Evolutionary conservation across 2,113 vertebrate species (phyloP).

Genomic region (Scatophagus argus): DNA sequence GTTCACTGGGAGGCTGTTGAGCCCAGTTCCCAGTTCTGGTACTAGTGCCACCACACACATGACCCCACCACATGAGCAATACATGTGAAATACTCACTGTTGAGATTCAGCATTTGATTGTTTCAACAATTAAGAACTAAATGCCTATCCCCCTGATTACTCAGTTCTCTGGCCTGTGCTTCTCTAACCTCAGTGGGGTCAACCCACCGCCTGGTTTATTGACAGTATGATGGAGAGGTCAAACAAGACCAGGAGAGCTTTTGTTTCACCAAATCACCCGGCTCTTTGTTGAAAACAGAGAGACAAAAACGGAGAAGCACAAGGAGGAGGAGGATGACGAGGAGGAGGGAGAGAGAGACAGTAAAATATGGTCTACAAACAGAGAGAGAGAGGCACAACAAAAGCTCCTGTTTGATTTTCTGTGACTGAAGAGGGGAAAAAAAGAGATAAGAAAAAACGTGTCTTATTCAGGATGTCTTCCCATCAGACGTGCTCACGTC

Average conservation of each 20-base stretch:
- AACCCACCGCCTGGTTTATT: constrained; percentile 58
- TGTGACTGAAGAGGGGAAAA: constrained; percentile 10
- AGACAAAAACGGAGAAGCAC: constrained; percentile 32
- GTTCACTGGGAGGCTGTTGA: no score
- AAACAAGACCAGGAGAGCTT: constrained; percentile 59
- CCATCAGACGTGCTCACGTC: constrained; percentile 57
- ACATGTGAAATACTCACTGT: no score
- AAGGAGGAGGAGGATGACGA: constrained; percentile 11
- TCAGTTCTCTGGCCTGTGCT: neutral
- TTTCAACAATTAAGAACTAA: neutral
- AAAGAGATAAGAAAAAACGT: neutral
- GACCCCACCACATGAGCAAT: no score
- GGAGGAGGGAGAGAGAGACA: neutral
- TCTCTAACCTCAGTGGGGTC: constrained; percentile 40
- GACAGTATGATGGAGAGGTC: constrained; percentile 65
- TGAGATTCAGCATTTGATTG: no score
- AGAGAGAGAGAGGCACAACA: constrained; percentile 18
- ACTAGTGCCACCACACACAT: no score
- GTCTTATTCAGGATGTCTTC: constrained; percentile 66
- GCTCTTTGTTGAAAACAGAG: constrained; percentile 63
- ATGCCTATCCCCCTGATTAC: neutral
- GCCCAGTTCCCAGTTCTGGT: no score
- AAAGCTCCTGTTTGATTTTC: constrained; percentile 41
- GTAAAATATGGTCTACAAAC: constrained; percentile 28
- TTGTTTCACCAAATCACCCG: constrained; percentile 62